A percentile compares a stretch with the other conserved stretches of the same genome.
Conservation (phyloP, 2,113 vertebrate genomes). For the Scomber japonicus region DNA sequence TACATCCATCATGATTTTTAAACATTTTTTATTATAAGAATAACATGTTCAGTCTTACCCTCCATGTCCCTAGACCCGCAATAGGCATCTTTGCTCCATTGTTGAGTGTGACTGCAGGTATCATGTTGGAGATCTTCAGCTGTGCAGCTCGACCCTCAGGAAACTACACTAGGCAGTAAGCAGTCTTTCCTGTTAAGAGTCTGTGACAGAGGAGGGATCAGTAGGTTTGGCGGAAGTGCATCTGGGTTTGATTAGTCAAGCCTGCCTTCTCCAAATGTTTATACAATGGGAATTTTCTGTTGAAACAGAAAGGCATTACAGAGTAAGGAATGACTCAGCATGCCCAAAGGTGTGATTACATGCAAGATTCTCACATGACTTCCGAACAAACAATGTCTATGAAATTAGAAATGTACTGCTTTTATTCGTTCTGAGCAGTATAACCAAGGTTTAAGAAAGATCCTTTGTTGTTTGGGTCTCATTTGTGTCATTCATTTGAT, state of each 20-base stretch:
- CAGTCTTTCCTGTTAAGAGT: neutral
- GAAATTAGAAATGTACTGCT: neutral
- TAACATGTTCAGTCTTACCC: conserved; percentile 59
- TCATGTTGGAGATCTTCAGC: conserved; percentile 48
- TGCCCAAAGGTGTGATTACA: neutral
- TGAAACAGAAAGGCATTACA: neutral
- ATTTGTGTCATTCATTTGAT: no score
- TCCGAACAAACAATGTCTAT: no score
- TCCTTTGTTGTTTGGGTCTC: no score
- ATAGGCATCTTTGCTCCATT: conserved; percentile 79
- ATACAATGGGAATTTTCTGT: neutral
- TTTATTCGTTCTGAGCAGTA: neutral
- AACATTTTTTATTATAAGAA: no score
- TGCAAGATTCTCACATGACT: neutral
- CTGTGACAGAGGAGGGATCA: neutral
- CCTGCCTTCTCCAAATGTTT: neutral
- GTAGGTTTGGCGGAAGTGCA: accelerated
- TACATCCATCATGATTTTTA: no score
- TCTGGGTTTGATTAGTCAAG: conserved; percentile 41
- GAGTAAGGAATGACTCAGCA: neutral
- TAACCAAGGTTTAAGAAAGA: no score
- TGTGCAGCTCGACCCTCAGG: neutral
- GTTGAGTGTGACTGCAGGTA: conserved; percentile 67
- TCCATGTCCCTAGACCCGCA: conserved; percentile 82
- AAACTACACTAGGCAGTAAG: neutral